Evolutionary conservation across 2,888 invertebrate genomes (phyloP), one percentile per base, ranked within the genome.

Genomic region (Dysmachus trigonus): DNA sequence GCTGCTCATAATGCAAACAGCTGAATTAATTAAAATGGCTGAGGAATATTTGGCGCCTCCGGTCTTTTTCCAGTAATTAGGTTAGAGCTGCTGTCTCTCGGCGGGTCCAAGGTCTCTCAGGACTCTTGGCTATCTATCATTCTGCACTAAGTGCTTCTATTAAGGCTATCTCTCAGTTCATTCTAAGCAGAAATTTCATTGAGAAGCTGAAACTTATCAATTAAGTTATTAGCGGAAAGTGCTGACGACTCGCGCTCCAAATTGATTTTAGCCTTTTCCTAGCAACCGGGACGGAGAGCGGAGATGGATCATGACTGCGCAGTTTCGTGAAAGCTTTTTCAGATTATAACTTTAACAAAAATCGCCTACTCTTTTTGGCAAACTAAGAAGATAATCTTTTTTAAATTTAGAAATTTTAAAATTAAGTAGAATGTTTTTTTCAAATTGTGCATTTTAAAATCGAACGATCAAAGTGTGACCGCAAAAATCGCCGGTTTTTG

Each of bases 11-110:
- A 22, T 35, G 33, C 73, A 73, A 73, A 73, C 35, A 35, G 18
- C 73, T 76, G 76, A 76, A 76, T 76, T 76, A 76, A 76, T 76
- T 76, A 76, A 76, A 76, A 5, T 76, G 41, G 76, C 22, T 76
- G 5, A 35, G 41, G 76, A 38, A 76, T 76, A 76, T 38, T 38
- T 76, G 76, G 76, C 76, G 76, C 76, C 76, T 76, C 33, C 41
- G 22, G 76, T 76, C 76, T 76, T 76, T 41, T 38, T 5, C 13
- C 22, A 76, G 76, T 76, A 76, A 76, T 76, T 76, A 76, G 38
- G n/a, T 38, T 62, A 62, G 18, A 10, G 62, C 62, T 27, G 47
- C 22, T 62, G 62, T 62, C 62, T 62, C 62, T 27, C 18, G 27
- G 27, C 62, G 62, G 62, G 62, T 62, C 62, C 62, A 62, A 62